These are phyloP conservation scores for Cenopis cana DNA, from an alignment of 2,888 invertebrate genomes.

Conservation along the genomic window DNA sequence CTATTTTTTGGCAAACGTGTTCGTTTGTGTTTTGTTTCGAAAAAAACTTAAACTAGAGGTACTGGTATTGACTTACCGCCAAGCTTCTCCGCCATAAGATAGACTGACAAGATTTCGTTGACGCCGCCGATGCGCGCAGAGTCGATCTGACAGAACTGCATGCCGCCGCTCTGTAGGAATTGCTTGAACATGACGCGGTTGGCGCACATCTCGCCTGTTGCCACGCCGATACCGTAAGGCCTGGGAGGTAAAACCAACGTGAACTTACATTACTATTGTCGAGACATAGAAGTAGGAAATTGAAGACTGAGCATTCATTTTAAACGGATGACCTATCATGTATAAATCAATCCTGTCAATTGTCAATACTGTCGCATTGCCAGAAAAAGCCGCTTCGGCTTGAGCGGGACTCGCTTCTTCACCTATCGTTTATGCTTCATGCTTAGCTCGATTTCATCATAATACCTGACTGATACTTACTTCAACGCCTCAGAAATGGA, in stretches of 20 bases:
- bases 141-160: conserved; percentile 96
- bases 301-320: no score
- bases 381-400: no score
- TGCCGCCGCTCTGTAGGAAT: conserved; percentile 91
- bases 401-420: no score
- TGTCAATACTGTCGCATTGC: no score
- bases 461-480: conserved; percentile 55
- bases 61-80: conserved; percentile 82
- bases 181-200: conserved; percentile 97
- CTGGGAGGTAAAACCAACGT: conserved; percentile 56
- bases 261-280: not conserved
- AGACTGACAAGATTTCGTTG: conserved; percentile 94
- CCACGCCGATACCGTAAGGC: conserved; percentile 92
- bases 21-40: no score
- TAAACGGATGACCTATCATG: no score
- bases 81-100: conserved; percentile 94
- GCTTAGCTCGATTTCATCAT: no score
- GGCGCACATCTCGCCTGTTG: conserved; percentile 96
- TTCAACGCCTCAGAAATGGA: conserved; percentile 89
- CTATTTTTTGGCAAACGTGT: no score
- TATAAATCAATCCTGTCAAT: no score
- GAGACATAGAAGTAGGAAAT: not conserved
- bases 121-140: conserved; percentile 94
- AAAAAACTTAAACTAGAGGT: not conserved
- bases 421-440: no score